Percentiles rank a stretch among this genome's conserved stretches.
Evolutionary conservation across 2,113 vertebrate species (phyloP).

Genomic region (Cinclus cinclus): DNA sequence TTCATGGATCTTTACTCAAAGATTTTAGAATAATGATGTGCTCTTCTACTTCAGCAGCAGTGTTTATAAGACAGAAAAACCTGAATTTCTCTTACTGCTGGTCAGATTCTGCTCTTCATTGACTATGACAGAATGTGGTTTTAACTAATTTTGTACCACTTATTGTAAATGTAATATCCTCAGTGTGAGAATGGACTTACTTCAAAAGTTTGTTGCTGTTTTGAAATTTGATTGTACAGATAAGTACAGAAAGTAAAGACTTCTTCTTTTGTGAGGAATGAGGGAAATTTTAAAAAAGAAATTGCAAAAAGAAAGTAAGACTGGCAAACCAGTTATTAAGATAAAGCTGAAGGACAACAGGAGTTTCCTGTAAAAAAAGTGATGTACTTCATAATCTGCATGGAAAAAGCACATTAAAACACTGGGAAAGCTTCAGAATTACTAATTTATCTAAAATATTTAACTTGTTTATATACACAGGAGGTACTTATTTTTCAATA

Average conservation of each 20-base stretch:
- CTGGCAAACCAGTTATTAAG: neutral
- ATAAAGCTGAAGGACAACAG: neutral
- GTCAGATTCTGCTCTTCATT: neutral
- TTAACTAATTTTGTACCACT: neutral
- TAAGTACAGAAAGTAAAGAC: neutral
- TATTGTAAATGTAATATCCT: neutral
- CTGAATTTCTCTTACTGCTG: neutral
- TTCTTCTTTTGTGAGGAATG: neutral
- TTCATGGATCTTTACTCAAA: neutral
- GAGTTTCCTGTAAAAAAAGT: neutral
- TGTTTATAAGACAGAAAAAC: neutral
- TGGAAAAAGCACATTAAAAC: neutral
- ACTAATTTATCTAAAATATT: neutral
- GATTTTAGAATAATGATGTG: neutral
- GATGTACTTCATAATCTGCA: neutral
- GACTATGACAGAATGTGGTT: neutral
- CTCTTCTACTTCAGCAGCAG: neutral
- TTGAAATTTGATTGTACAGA: neutral
- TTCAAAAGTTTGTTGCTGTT: neutral
- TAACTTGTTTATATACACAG: neutral
- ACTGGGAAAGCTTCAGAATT: neutral
- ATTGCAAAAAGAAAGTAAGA: neutral
- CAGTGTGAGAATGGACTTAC: neutral
- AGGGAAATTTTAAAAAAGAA: neutral
- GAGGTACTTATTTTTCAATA: neutral